These are phyloP conservation scores for Xerus inauris DNA, from an alignment of 2,113 vertebrate species.

Conservation along the genomic window DNA sequence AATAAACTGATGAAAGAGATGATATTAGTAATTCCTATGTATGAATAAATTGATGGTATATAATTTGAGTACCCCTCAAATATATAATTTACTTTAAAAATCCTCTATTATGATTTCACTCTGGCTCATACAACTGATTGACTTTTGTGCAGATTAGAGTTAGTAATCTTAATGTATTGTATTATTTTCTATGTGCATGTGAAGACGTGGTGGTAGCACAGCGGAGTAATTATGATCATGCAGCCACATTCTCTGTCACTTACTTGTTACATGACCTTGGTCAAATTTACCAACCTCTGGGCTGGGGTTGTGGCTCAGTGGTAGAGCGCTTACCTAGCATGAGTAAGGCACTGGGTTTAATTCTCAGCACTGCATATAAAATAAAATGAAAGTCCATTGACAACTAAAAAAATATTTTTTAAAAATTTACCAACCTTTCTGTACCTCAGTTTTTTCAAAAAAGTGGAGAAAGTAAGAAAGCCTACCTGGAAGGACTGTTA, in stretches of 20 bases:
- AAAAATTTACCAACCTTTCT: background rate
- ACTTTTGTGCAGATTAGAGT: background rate
- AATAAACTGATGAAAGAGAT: background rate
- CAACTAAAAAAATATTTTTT: no score
- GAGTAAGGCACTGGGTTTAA: no score
- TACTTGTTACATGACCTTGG: background rate
- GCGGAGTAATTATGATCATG: background rate
- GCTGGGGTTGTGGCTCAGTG: no score
- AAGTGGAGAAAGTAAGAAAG: background rate
- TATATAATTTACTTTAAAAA: background rate
- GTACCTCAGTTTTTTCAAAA: background rate
- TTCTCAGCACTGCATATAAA: no score
- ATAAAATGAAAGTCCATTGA: no score
- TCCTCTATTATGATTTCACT: background rate
- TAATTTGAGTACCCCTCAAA: background rate
- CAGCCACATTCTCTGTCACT: background rate
- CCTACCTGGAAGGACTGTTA: background rate
- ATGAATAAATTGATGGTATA: background rate
- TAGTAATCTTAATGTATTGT: background rate
- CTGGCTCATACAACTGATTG: background rate
- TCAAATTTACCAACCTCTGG: background rate
- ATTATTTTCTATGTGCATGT: background rate
- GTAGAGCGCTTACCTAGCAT: no score
- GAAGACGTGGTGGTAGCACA: background rate
- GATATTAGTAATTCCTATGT: background rate